phyloP scores from a whole-genome alignment of 2,888 invertebrate genomes.

The Ornithoptera alexandrae region DNA sequence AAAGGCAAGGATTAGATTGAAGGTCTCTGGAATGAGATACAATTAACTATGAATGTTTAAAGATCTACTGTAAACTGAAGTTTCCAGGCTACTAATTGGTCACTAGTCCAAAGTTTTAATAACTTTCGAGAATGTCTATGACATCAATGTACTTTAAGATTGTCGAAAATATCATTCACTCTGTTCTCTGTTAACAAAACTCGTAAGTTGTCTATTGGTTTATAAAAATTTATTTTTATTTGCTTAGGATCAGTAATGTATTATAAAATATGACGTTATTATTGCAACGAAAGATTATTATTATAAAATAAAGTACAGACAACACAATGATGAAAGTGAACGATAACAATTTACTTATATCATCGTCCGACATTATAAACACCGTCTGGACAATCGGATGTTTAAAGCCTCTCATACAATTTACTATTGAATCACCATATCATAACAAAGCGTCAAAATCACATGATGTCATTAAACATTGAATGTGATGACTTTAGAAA shows the following conservation, averaged over 20 bases:
- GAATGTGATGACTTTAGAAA: constrained; percentile 5
- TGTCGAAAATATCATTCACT: too few species aligned
- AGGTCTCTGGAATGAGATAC: too few species aligned
- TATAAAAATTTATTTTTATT: too few species aligned
- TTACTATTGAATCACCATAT: constrained; percentile 16
- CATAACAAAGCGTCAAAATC: constrained; percentile 21
- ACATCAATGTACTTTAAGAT: too few species aligned
- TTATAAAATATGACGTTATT: not conserved
- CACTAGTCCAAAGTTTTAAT: too few species aligned
- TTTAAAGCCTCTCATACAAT: constrained; percentile 10
- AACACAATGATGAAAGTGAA: not conserved
- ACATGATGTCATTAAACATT: constrained; percentile 8
- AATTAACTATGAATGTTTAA: too few species aligned
- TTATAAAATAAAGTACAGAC: constrained; percentile 10
- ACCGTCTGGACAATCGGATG: constrained; percentile 20
- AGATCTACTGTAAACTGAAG: too few species aligned
- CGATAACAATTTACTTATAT: constrained; percentile 12
- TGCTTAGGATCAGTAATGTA: not conserved
- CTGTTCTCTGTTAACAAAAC: too few species aligned
- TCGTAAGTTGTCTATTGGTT: too few species aligned
- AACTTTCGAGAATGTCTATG: too few species aligned
- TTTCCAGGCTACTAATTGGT: too few species aligned
- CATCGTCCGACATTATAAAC: constrained; percentile 12
- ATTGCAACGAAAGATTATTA: constrained; percentile 13
- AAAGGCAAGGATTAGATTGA: too few species aligned